These are phyloP conservation scores for Drosophila cracens DNA, from an alignment of 2,888 invertebrate species.

Conservation along the genomic window DNA sequence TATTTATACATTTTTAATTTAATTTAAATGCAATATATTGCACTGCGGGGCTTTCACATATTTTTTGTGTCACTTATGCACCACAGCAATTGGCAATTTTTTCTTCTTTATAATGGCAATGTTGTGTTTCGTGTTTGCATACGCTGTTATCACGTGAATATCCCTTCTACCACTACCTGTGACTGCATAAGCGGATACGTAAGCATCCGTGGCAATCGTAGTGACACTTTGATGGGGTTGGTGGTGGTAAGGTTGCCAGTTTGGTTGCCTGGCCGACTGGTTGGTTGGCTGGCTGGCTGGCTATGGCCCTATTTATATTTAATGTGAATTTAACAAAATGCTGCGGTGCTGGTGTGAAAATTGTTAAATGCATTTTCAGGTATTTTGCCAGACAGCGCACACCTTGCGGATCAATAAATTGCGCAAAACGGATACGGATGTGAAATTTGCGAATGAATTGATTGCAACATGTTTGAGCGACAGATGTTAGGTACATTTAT, in stretches of 20 bases:
- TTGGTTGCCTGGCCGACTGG: background rate
- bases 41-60: background rate
- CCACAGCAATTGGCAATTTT: slow-evolving; percentile 38
- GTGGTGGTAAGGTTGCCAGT: slow-evolving; percentile 4
- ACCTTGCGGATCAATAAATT: slow-evolving; percentile 50
- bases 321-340: slow-evolving; percentile 74
- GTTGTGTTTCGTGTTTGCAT: slow-evolving; percentile 58
- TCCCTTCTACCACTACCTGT: background rate
- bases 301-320: slow-evolving; percentile 57
- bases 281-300: background rate
- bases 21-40: background rate
- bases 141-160: slow-evolving; percentile 45
- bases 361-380: slow-evolving; percentile 49
- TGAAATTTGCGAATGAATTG: slow-evolving; percentile 76
- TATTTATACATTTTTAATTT: background rate
- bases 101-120: slow-evolving; percentile 61
- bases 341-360: slow-evolving; percentile 74
- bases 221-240: slow-evolving; percentile 67
- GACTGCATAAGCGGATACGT: slow-evolving; percentile 51
- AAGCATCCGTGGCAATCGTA: slow-evolving; percentile 42
- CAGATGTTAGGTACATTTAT: slow-evolving; percentile 37
- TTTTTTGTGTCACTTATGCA: slow-evolving; percentile 4
- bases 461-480: slow-evolving; percentile 62
- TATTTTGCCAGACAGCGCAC: slow-evolving; percentile 22
- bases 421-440: slow-evolving; percentile 71